Evolutionary conservation across 2,797 vertebrate species (phyloP), one percentile per base, ranked within the genome.

Genomic region (Melanotaenia parkinsoni): DNA sequence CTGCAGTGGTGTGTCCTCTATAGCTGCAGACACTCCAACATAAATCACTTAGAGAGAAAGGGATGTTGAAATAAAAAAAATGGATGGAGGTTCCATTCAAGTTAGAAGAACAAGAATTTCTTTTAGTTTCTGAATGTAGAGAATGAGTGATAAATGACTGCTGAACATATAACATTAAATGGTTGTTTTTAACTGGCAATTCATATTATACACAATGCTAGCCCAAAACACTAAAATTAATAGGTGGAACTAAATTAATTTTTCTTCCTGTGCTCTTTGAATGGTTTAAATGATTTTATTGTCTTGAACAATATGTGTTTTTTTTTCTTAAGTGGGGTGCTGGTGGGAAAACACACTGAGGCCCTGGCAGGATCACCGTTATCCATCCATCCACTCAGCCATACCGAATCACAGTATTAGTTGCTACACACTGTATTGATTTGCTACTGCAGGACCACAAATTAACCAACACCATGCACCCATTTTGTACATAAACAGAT

Each of bases 1-100:
- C 90, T 92, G 89, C 86, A 83, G 81, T 76, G 58, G 77, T 58
- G 83, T 87, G 87, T 86, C 88, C 89, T 89, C 82, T 82, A 84
- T 72, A 75, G 77, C 68, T 54, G 63, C 77, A 81, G 75, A 85
- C 43, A 58, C 66, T 53, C 58, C 70, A 70, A 76, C 51, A 90
- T 88, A 79, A 82, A 91, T 89, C 91, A 90, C 57, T 51, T 62
- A 62, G 54, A 72, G 22, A 74, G 72, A 32, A 67, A 79, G 68
- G 38, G 62, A 74, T 58, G 58, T 66, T 68, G 40, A 63, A 50
- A 79, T 74, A 20, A 47, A n/a, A n/a, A 45, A 58, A 72, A 73
- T 69, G 59, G 51, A 70, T 20, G 33, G 62, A 67, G 62, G 45
- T 50, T 45, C 18, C 50, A 66, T 54, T 56, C 26, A 22, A 66